A percentile compares a stretch with the other conserved stretches of the same genome.
These are phyloP conservation scores for Lutjanus campechanus DNA, from an alignment of 2,797 vertebrate genomes.

Conservation along the genomic window DNA sequence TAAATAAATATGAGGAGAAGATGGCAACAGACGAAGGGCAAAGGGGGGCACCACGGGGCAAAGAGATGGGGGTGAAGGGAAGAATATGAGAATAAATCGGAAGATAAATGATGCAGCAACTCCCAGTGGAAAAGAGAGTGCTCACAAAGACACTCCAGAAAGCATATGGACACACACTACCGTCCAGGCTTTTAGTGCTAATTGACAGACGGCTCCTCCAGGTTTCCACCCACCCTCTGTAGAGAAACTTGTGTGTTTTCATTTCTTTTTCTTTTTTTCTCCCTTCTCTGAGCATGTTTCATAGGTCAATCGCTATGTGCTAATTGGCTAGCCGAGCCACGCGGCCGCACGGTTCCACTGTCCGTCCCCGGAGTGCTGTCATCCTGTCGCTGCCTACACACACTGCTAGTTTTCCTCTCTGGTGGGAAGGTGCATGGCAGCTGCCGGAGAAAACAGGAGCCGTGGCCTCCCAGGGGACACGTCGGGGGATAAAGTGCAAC, in stretches of 20 bases:
- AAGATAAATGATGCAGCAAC: constrained; percentile 68
- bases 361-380: constrained; percentile 73
- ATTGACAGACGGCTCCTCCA: constrained; percentile 78
- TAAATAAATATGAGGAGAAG: constrained; percentile 62
- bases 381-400: constrained; percentile 60
- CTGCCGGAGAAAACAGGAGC: constrained; percentile 69
- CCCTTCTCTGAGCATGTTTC: constrained; percentile 37
- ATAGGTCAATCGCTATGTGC: constrained; percentile 72
- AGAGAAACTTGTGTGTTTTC: constrained; percentile 23
- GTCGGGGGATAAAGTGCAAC: constrained; percentile 51
- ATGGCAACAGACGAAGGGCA: constrained; percentile 51
- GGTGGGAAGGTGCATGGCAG: constrained; percentile 76
- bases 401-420: constrained; percentile 63
- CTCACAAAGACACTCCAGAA: constrained; percentile 48
- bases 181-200: constrained; percentile 73
- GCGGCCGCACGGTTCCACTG: constrained; percentile 60
- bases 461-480: constrained; percentile 54
- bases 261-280: background rate
- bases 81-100: constrained; percentile 61
- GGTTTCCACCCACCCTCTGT: constrained; percentile 69
- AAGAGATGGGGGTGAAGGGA: constrained; percentile 45
- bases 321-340: constrained; percentile 80
- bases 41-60: constrained; percentile 44
- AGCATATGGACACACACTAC: constrained; percentile 45
- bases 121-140: constrained; percentile 48